Conservation (phyloP, 1,140 invertebrate species). For the Drosophila kikkawai region DNA sequence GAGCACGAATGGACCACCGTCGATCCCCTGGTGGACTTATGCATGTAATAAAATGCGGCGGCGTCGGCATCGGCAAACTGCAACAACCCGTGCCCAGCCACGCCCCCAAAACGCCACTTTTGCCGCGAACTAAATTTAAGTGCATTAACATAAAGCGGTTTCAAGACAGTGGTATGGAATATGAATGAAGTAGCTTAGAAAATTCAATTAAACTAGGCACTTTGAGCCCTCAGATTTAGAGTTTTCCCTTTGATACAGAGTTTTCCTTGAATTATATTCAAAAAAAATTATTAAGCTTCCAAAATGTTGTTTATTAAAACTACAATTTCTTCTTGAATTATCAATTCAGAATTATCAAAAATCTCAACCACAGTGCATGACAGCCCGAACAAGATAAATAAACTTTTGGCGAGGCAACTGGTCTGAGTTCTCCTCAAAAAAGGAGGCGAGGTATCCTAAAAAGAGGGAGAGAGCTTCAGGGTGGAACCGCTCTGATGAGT, state of each 20-base stretch:
- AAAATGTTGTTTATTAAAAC: too few relatives aligned
- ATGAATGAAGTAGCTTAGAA: not conserved
- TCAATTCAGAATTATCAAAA: not conserved
- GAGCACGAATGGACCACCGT: constrained; percentile 27
- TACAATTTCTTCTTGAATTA: too few relatives aligned
- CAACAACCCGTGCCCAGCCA: constrained; percentile 56
- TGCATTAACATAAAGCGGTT: constrained; percentile 79
- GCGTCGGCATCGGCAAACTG: constrained; percentile 43
- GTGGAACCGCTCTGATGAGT: constrained; percentile 63
- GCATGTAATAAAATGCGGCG: constrained; percentile 81
- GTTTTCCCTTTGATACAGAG: not conserved
- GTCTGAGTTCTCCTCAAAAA: not conserved
- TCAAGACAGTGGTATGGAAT: constrained; percentile 22
- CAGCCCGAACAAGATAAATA: constrained; percentile 66
- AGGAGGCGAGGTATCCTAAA: not conserved
- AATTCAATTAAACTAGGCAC: not conserved
- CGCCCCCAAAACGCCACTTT: constrained; percentile 54
- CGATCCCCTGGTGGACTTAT: constrained; percentile 72
- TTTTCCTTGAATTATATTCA: not conserved
- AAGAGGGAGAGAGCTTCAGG: not conserved
- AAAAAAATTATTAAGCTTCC: too few relatives aligned
- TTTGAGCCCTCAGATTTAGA: not conserved
- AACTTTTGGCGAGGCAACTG: constrained; percentile 42
- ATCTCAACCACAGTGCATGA: constrained; percentile 17
- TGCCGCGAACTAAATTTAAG: constrained; percentile 73